Conservation (phyloP, 2,888 invertebrate species). For the Esperia sulphurella region DNA sequence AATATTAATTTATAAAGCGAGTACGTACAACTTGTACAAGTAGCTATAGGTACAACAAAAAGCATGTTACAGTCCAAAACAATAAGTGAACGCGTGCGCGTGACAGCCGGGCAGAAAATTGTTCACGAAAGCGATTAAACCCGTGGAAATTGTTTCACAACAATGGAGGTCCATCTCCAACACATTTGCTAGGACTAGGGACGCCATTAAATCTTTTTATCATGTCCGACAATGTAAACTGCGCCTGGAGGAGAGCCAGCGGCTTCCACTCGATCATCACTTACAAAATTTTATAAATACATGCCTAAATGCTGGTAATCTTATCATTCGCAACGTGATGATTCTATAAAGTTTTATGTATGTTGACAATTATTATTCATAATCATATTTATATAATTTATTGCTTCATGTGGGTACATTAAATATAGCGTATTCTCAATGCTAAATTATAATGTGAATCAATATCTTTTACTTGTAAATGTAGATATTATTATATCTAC, state of each 20-base stretch:
- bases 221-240: slow-evolving; percentile 24
- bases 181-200: slow-evolving; percentile 38
- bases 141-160: slow-evolving; percentile 53
- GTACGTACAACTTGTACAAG: too few species aligned
- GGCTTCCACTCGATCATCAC: neutral
- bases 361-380: too few species aligned
- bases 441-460: too few species aligned
- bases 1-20: too few species aligned
- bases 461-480: too few species aligned
- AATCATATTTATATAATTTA: too few species aligned
- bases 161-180: slow-evolving; percentile 37
- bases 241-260: neutral
- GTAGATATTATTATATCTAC: too few species aligned
- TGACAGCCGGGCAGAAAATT: slow-evolving; percentile 47
- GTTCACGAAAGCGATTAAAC: slow-evolving; percentile 50
- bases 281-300: neutral
- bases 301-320: too few species aligned
- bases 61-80: slow-evolving; percentile 20
- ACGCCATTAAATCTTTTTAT: slow-evolving; percentile 43
- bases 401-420: too few species aligned
- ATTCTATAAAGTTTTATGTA: too few species aligned
- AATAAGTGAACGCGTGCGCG: slow-evolving; percentile 41
- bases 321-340: too few species aligned
- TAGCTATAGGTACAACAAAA: neutral
- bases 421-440: too few species aligned